Evolutionary conservation across 2,113 vertebrate genomes (phyloP), one percentile per base, ranked within the genome.

Genomic region (Barbus barbus): DNA sequence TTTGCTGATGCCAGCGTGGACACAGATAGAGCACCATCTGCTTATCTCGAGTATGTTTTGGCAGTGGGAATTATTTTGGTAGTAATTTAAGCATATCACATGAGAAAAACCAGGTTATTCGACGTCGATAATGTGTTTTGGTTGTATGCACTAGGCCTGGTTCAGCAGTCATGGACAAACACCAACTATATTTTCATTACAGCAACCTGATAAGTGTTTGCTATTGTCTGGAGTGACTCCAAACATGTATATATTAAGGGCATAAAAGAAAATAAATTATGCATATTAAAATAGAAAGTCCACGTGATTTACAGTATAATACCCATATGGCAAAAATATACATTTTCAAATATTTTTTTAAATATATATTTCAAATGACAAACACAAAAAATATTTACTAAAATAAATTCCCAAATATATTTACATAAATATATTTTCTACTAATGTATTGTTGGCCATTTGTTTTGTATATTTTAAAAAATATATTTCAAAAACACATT

Each of bases 1-100:
- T 78, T 31, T 65, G 73, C 73, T 58, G 33, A 84, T 84, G 65
- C 46, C 63, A 46, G 31, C 33, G 61, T n/a, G 67, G 71, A 69
- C 76, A 2, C 63, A 38, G 77, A 76, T 82, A 78, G 14, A 51
- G 44, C 75, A 41, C 48, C 18, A 33, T 61, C 44, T 20, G 31
- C 60, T 75, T 18, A n/a, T 53, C 74, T 82, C 60, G 2, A 18
- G 61, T 56, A 14, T 46, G 74, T 58, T 82, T 83, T 86, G 76
- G 13, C 41, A 38, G 9, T 0, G 18, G 16, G 48, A 71, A 60
- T 26, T 78, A 51, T 71, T 48, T 51, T 38, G 33, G 44, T 51
- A 14, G 24, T 26, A 33, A 20, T 1, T 67, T 67, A 67, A 67
- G 77, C 24, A 28, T 28, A 41, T 61, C 36, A 4, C 58, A 63